Evolutionary conservation across 2,888 invertebrate genomes (phyloP).

Genomic region (Sesia apiformis): DNA sequence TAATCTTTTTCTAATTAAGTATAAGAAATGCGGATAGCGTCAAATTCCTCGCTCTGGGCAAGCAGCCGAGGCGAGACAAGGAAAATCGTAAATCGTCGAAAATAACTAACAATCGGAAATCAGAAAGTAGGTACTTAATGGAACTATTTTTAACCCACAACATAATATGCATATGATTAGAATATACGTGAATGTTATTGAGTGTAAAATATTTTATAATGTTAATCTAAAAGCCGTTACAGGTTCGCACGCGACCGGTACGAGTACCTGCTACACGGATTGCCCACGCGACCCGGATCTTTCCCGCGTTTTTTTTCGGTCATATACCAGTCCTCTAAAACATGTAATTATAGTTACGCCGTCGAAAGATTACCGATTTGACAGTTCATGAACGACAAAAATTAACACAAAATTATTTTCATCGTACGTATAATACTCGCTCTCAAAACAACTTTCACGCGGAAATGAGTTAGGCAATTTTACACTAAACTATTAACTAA

Average conservation of each 20-base stretch:
- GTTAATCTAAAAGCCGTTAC: background rate
- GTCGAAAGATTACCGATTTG: no score
- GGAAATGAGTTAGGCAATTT: no score
- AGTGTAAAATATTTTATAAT: no score
- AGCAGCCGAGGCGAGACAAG: slow-evolving; percentile 27
- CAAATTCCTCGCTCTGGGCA: slow-evolving; percentile 31
- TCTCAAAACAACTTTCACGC: no score
- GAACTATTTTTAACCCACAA: no score
- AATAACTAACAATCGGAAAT: no score
- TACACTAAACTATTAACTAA: no score
- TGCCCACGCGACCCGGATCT: slow-evolving; percentile 38
- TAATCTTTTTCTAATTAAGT: slow-evolving; percentile 61
- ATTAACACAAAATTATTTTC: no score
- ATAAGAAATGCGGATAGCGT: slow-evolving; percentile 46
- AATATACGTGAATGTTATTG: background rate
- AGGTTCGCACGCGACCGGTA: slow-evolving; percentile 15
- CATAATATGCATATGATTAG: background rate
- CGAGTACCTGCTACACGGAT: slow-evolving; percentile 4
- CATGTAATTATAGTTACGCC: slow-evolving; percentile 19
- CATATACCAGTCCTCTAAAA: slow-evolving; percentile 20
- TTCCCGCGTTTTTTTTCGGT: slow-evolving; percentile 28
- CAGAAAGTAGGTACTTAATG: no score
- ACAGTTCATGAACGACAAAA: no score
- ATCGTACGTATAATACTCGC: no score
- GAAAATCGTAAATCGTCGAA: slow-evolving; percentile 21